Percentiles rank a stretch among this genome's conserved stretches.
These are phyloP conservation scores for Brachyhypopomus occidentalis DNA, from an alignment of 2,113 vertebrate species.

Conservation along the genomic window DNA sequence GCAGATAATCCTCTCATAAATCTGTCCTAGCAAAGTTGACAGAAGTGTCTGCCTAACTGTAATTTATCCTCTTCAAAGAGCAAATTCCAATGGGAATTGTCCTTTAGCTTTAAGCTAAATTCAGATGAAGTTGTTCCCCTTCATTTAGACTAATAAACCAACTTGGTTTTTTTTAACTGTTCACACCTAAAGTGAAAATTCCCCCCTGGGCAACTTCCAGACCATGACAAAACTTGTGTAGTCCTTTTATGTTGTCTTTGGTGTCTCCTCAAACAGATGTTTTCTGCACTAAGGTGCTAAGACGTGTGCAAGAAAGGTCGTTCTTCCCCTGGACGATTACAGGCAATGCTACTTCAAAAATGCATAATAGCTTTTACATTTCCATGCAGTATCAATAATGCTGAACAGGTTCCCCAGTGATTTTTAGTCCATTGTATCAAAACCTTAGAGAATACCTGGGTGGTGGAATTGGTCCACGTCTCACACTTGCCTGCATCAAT, in stretches of 20 bases:
- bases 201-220: constrained; percentile 21
- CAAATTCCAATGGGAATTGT: constrained; percentile 46
- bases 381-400: no score
- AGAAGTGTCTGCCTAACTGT: constrained; percentile 2
- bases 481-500: neutral
- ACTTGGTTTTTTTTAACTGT: constrained; percentile 47
- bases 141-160: constrained; percentile 52
- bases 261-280: constrained; percentile 45
- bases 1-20: neutral
- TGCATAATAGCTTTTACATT: neutral
- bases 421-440: neutral
- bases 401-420: no score
- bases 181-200: constrained; percentile 44
- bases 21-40: constrained; percentile 4
- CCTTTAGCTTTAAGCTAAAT: constrained; percentile 54
- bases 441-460: neutral
- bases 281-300: constrained; percentile 13
- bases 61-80: constrained; percentile 52
- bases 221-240: constrained; percentile 29
- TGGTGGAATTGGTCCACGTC: neutral
- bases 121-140: constrained; percentile 26
- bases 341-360: constrained; percentile 17
- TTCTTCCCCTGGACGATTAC: neutral
- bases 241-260: constrained; percentile 41
- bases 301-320: neutral